Evolutionary conservation across 2,797 vertebrate species (phyloP), one percentile per base, ranked within the genome.

Genomic region (Anguilla anguilla): DNA sequence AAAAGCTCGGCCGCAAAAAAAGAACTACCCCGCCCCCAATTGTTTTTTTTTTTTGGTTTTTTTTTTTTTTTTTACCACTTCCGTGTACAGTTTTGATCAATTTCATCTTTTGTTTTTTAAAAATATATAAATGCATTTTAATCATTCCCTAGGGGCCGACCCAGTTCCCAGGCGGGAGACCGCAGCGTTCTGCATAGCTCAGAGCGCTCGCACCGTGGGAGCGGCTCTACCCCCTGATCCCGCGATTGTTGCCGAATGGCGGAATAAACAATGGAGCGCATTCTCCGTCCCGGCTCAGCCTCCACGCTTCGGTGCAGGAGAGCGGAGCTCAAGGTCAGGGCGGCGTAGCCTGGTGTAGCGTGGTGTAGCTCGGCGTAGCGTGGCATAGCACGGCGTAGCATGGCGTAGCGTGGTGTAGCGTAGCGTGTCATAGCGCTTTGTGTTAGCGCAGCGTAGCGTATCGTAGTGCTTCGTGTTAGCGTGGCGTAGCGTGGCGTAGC

Each of bases 191-290:
- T 69, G 55, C 82, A 91, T 67, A 86, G 86, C 79, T 87, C 88
- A 90, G 87, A 43, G 28, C 55, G 28, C 72, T 61, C 57, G 35
- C 87, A 89, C 88, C 84, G 85, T 89, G 81, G 81, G 77, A 77
- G 59, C 43, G 86, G 64, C 77, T 85, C 3, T 61, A 15, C 51
- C 88, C 88, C 72, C 86, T 88, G 89, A 90, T 88, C 79, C 72
- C 39, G 53, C 85, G 43, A 87, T 67, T 85, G 86, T 87, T 90
- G 79, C 49, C n/a, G 79, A 89, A 89, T 87, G 55, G 55, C 89
- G 84, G 49, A 3, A 35, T 84, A 35, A 90, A 91, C 89, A 90
- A 89, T 88, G 82, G 87, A 53, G 85, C n/a, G 67, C 28, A 59
- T 86, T 90, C 64, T 84, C 77, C 88, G 1, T 35, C 64, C 86